Conservation (phyloP, 2,113 vertebrate genomes). For the Vulpes vulpes region DNA sequence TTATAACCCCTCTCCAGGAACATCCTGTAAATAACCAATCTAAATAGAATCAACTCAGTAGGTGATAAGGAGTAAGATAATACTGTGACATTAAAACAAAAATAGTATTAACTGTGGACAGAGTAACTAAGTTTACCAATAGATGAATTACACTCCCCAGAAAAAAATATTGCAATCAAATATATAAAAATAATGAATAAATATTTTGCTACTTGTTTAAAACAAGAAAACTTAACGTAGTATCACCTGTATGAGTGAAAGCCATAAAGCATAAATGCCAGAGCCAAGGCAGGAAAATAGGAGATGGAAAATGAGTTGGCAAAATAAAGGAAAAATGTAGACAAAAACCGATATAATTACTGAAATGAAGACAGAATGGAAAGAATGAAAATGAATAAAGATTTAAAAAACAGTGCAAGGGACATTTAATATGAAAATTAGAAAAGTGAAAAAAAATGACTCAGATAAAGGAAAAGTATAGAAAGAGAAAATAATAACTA, state of each 20-base stretch:
- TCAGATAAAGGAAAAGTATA: not conserved
- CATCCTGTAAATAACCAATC: not conserved
- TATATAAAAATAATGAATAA: not conserved
- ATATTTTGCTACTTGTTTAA: not conserved
- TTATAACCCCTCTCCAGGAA: not conserved
- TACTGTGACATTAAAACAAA: not conserved
- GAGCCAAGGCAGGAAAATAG: not conserved
- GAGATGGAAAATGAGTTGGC: not conserved
- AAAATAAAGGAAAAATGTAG: not conserved
- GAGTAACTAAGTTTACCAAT: not conserved
- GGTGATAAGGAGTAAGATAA: not conserved
- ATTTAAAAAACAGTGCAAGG: not conserved
- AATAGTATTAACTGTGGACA: not conserved
- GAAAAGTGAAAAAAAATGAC: not conserved
- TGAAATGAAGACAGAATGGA: not conserved
- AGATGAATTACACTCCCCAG: not conserved
- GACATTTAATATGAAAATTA: not conserved
- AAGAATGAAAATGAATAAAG: not conserved
- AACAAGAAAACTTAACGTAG: not conserved
- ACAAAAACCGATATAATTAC: not conserved
- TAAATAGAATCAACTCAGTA: not conserved
- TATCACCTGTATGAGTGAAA: not conserved
- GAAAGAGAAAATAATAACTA: not conserved
- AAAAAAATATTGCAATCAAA: not conserved
- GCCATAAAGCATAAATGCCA: not conserved